phyloP scores from a whole-genome alignment of 1,140 invertebrate genomes.

The Calephelis virginiensis region DNA sequence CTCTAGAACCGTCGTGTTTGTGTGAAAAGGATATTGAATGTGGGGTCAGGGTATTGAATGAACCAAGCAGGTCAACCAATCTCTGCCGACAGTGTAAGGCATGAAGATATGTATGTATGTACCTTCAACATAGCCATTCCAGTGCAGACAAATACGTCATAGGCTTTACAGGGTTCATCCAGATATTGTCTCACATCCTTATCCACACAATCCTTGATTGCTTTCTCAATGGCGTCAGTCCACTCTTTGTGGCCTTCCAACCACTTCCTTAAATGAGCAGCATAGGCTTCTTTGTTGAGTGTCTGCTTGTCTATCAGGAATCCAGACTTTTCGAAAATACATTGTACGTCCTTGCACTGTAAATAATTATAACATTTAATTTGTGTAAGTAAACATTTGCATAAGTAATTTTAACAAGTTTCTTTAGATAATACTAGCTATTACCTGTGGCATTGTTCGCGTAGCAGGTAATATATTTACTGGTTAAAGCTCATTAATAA shows the following conservation, averaged over 20 bases:
- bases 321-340: constrained; percentile 65
- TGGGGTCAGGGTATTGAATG: too few relatives aligned
- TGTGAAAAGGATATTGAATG: too few relatives aligned
- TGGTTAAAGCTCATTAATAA: too few relatives aligned
- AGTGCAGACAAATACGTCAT: constrained; percentile 68
- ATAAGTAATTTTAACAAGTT: too few relatives aligned
- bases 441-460: too few relatives aligned
- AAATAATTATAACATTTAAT: constrained; percentile 16
- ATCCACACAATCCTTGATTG: constrained; percentile 60
- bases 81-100: too few relatives aligned
- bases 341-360: constrained; percentile 68
- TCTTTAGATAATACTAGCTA: too few relatives aligned
- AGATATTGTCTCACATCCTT: constrained; percentile 61
- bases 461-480: too few relatives aligned
- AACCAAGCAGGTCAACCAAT: too few relatives aligned
- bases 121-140: constrained; percentile 71
- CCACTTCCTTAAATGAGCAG: constrained; percentile 52
- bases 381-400: too few relatives aligned
- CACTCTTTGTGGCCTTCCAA: constrained; percentile 51
- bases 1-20: too few relatives aligned
- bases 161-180: constrained; percentile 59
- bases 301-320: constrained; percentile 57
- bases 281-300: constrained; percentile 59
- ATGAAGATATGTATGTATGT: neutral
- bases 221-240: constrained; percentile 52